Evolutionary conservation across 1,140 invertebrate genomes (phyloP), one percentile per base, ranked within the genome.

Genomic region (Brachionus paranguensis): DNA sequence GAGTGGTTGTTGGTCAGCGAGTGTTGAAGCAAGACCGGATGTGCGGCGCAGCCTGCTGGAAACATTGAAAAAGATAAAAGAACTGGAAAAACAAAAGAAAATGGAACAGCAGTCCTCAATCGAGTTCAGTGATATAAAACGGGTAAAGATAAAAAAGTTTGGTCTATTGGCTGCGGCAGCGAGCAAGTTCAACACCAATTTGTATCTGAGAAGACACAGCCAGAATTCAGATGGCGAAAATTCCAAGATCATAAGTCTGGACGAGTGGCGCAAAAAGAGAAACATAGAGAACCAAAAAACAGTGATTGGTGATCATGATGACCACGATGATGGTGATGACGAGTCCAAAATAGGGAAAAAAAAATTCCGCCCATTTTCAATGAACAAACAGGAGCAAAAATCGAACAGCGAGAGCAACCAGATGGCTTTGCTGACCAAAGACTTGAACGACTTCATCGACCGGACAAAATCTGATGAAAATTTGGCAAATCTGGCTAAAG

Each of bases 401-500:
- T 29, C 47, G 45, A 41, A 10, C 12, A 64, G 33, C 65, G 53
- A 24, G 4, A 24, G 53, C 20, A 27, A 79, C 24, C 27, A 81
- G 5, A 17, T 81, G 1, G 24, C n/a, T 12, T 20, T 81, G 37
- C 3, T 6, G 3, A 27, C 53, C 7, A 45, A 81, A 60, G 78
- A 81, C 14, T 29, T 81, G 17, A 68, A 37, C n/a, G 78, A 81
- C 8, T 64, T 81, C 45, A 81, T 81, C 33, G 10, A 81, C 17
- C 50, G 27, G 27, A 45, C 53, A 11, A 29, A 81, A 37, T 41
- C 53, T 14, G 78, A 68, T 10, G 78, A 81, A 29, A 81, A 81
- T 64, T 64, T 81, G 53, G n/a, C 78, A 20, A 81, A 65, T 41
- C 64, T 81, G 29, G 78, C 78, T 0, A 81, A 81, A 81, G 64